Evolutionary conservation across 2,113 vertebrate species (phyloP), one percentile per base, ranked within the genome.

Genomic region (Hystrix cristata): DNA sequence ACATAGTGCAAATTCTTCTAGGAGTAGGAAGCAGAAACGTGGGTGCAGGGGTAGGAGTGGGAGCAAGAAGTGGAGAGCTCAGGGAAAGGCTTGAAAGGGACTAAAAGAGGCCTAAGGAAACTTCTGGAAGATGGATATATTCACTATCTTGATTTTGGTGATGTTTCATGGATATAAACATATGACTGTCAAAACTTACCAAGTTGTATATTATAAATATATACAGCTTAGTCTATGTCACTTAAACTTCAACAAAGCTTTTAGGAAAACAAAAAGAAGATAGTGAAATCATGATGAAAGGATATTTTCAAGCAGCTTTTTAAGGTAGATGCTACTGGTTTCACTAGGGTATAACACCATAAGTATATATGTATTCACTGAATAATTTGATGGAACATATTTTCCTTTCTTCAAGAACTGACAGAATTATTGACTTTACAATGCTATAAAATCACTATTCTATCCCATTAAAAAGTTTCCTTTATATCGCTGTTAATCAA

Each of bases 231-330:
- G 84, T 87, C 3, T 31, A 7, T 71, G n/a, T 65, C 64, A 92
- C 1, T 81, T 84, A 76, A 87, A 88, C 18, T 34, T 48, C 53
- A 76, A 21, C 62, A 92, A 69, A 67, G 25, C 5, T 74, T 69
- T 96, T 88, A 7, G 16, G 25, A 43, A 82, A 71, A 53, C 27
- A 7, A 79, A 72, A 93, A 83, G 84, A 38, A 80, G 62, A 65
- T 43, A n/a, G 23, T 31, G 10, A 53, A 89, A 84, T 88, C 18
- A 57, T 51, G 7, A n/a, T 62, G 12, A 69, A 87, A 95, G 43
- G 8, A 43, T 51, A 95, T 87, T 91, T 91, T 94, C n/a, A 64
- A 88, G 25, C 59, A 96, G 74, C 74, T 95, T 82, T 95, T 69
- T 25, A 74, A 89, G 38, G n/a, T n/a, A 69, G 21, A 76, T 13